Conservation (phyloP, 2,888 invertebrate genomes). For the Masnerella sp. region DNA sequence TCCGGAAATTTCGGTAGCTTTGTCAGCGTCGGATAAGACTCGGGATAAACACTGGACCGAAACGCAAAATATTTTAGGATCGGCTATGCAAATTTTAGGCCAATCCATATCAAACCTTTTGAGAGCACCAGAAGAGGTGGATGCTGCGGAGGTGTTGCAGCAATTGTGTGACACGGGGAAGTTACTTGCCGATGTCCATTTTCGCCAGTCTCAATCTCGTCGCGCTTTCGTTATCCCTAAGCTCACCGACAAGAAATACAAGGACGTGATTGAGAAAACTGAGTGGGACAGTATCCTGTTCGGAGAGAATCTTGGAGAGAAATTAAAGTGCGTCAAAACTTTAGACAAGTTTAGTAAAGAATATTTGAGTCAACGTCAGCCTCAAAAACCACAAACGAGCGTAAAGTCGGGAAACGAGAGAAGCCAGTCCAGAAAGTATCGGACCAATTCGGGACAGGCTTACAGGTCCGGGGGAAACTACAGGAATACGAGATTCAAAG, state of each 20-base stretch:
- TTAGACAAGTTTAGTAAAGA: conserved; percentile 23
- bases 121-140: not conserved
- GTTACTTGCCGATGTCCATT: conserved; percentile 12
- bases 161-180: conserved; percentile 10
- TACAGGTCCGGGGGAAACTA: not conserved
- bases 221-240: conserved; percentile 31
- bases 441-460: conserved; percentile 8
- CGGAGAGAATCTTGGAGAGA: conserved; percentile 22
- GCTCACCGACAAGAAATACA: conserved; percentile 17
- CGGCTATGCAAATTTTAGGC: conserved; percentile 1
- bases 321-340: conserved; percentile 26
- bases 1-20: not conserved
- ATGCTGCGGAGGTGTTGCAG: not conserved
- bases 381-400: not conserved
- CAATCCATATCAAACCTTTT: not conserved
- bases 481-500: conserved; percentile 13
- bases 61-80: not conserved
- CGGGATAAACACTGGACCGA: conserved; percentile 2
- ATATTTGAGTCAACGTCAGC: conserved; percentile 2
- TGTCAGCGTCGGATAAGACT: not conserved
- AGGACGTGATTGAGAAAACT: conserved; percentile 22
- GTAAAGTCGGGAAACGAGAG: conserved; percentile 15
- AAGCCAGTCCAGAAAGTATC: conserved; percentile 4
- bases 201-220: conserved; percentile 22
- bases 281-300: conserved; percentile 32